Evolutionary conservation across 2,113 vertebrate genomes (phyloP), one percentile per base, ranked within the genome.

Genomic region (Pygathrix nemaeus): DNA sequence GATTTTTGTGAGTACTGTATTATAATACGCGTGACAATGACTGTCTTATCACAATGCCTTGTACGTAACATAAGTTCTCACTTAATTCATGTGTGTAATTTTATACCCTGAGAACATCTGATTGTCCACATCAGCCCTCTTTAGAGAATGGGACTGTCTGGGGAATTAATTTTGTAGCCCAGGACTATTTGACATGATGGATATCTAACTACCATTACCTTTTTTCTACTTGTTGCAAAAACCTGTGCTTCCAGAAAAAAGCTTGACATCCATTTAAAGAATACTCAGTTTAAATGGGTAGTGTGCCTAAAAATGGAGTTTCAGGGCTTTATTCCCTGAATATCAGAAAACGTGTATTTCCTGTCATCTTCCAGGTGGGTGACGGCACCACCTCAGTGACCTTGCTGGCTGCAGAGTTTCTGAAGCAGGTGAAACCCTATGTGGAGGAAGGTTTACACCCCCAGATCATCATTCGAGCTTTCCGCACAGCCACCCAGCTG

Each of bases 351-450:
- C 4, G 2, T 50, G 32, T 81, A n/a, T 57, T 93, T 90, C 45
- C 35, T 93, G 5, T 88, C 16, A 3, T 94, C 35, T 0, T 68
- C 52, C 96, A 99, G 99, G 99, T 99, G 1, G 99, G 99, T 0
- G 99, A 99, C 8, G 99, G 99, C 64, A 99, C 99, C 88, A 99
- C 99, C 0, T 99, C 99, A 0, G 99, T 99, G 45, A 99, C 99
- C 2, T 99, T 99, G 82, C 98, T 99, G 13, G 99, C 99, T 0
- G 99, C 99, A 0, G 99, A 99, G 98, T 99, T 99, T 98, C 98
- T 99, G 97, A 99, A 99, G 97, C 99, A 99, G 97, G 98, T 99
- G 98, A 99, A 99, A 97, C 87, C 99, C 0, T 99, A 99, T 0
- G 99, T 99, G 98, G 99, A 99, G 97, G 99, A 99, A 96, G 99